Percentiles rank a stretch among this genome's conserved stretches.
phyloP scores from a whole-genome alignment of 2,797 vertebrate genomes.

The Malacoraja senta region DNA sequence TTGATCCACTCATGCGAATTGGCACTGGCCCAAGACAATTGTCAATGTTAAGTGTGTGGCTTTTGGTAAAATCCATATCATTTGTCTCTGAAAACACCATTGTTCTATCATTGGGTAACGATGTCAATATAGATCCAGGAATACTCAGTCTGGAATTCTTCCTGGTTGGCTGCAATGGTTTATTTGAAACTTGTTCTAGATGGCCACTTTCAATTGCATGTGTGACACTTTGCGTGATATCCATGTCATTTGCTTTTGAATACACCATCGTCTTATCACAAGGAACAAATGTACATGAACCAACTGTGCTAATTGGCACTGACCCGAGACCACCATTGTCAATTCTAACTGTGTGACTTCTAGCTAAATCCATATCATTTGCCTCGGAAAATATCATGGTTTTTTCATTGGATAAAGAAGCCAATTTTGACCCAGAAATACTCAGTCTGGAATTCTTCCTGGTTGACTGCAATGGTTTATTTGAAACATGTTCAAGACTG shows the following conservation, averaged over 20 bases:
- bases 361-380: constrained; percentile 19
- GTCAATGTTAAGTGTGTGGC: constrained; percentile 28
- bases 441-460: neutral
- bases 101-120: too few species aligned
- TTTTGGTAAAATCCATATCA: constrained; percentile 26
- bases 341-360: neutral
- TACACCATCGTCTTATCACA: constrained; percentile 25
- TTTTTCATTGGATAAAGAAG: neutral
- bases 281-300: neutral
- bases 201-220: too few species aligned
- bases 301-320: neutral
- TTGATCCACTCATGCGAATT: too few species aligned
- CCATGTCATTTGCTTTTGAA: constrained; percentile 41
- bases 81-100: too few species aligned
- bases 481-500: neutral
- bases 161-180: too few species aligned
- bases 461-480: neutral
- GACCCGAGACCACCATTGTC: neutral
- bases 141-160: neutral
- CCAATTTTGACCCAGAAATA: neutral
- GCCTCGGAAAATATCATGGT: neutral
- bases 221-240: neutral
- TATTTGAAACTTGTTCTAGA: neutral
- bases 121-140: neutral
- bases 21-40: neutral